Evolutionary conservation across 2,797 vertebrate genomes (phyloP).

Genomic region (Alfaro cultratus): DNA sequence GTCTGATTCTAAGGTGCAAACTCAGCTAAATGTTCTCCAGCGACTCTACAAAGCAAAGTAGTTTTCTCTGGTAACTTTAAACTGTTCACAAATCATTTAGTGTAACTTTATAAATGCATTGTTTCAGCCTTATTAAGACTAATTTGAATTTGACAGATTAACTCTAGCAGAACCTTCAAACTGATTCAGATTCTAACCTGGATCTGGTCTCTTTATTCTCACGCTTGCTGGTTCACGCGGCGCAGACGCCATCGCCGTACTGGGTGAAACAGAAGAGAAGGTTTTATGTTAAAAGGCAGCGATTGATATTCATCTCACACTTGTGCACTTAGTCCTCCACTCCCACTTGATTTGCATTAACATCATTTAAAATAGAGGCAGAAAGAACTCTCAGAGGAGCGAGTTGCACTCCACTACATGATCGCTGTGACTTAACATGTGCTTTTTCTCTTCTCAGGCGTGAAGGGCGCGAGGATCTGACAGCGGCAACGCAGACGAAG

Average conservation of each 20-base stretch:
- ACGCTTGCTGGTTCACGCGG: slow-evolving; percentile 5
- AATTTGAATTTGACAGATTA: too few relatives aligned
- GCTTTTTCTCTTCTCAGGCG: slow-evolving; percentile 52
- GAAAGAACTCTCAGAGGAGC: slow-evolving; percentile 51
- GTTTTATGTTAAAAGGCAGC: slow-evolving; percentile 40
- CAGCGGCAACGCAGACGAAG: slow-evolving; percentile 37
- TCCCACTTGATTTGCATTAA: slow-evolving; percentile 72
- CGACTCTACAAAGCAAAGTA: slow-evolving; percentile 8
- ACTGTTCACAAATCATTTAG: background rate
- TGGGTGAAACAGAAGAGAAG: slow-evolving; percentile 12
- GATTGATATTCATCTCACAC: slow-evolving; percentile 72
- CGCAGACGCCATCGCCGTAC: slow-evolving; percentile 17
- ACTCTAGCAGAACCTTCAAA: too few relatives aligned
- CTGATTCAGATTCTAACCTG: background rate
- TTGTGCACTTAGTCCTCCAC: slow-evolving; percentile 55
- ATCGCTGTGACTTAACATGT: slow-evolving; percentile 62
- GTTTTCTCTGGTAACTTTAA: slow-evolving; percentile 3
- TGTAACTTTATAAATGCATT: background rate
- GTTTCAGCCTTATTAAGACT: background rate
- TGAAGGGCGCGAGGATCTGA: slow-evolving; percentile 64
- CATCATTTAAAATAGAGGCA: slow-evolving; percentile 64
- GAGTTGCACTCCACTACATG: slow-evolving; percentile 58
- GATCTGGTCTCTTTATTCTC: background rate
- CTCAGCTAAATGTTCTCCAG: slow-evolving; percentile 10
- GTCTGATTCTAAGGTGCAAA: slow-evolving; percentile 9